phyloP scores from a whole-genome alignment of 2,113 vertebrate genomes.

The Numenius arquata region DNA sequence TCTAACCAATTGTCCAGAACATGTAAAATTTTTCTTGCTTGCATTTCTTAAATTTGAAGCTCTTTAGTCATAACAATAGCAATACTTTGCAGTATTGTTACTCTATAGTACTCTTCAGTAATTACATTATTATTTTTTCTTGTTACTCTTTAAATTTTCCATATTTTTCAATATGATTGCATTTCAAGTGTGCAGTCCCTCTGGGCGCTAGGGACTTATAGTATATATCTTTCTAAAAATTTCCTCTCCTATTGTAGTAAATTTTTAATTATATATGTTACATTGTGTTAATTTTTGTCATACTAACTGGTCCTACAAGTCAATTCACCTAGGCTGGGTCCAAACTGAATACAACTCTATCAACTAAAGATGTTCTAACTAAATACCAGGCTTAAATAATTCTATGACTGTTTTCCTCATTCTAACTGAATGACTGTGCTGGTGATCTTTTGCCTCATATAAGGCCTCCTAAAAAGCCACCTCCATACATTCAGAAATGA shows the following conservation, averaged over 20 bases:
- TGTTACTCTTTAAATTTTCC: neutral
- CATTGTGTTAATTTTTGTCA: neutral
- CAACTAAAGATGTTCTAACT: neutral
- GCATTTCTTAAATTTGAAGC: neutral
- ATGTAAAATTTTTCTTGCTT: neutral
- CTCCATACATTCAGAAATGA: neutral
- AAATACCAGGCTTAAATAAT: neutral
- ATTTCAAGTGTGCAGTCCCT: neutral
- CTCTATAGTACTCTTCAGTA: neutral
- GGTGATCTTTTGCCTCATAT: neutral
- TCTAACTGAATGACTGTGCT: neutral
- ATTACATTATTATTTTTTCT: neutral
- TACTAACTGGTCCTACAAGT: neutral
- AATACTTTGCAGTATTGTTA: neutral
- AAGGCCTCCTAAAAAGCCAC: neutral
- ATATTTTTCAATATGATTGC: neutral
- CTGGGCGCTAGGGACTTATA: neutral
- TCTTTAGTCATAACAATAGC: neutral
- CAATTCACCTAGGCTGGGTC: neutral
- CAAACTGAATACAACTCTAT: neutral
- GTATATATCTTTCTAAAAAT: neutral
- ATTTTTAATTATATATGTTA: neutral
- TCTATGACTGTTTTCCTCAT: neutral
- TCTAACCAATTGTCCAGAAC: neutral
- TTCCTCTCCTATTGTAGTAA: neutral